Conservation (phyloP, 2,797 vertebrate genomes). For the Fistularia commersonii region DNA sequence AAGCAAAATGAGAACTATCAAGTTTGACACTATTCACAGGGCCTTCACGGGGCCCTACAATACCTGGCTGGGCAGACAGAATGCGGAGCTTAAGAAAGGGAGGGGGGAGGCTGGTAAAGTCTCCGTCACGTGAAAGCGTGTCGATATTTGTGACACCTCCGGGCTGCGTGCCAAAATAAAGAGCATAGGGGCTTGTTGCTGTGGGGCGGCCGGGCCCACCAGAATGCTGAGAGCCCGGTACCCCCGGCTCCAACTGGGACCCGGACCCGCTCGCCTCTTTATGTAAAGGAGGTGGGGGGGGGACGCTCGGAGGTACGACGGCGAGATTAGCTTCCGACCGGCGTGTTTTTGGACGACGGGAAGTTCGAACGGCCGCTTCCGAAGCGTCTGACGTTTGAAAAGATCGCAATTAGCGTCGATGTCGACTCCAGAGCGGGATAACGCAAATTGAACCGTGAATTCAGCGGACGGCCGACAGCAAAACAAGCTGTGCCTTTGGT, state of each 20-base stretch:
- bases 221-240: constrained; percentile 66
- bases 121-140: constrained; percentile 83
- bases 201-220: constrained; percentile 64
- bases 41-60: constrained; percentile 78
- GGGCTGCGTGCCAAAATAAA: constrained; percentile 76
- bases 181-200: constrained; percentile 70
- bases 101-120: constrained; percentile 68
- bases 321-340: no score
- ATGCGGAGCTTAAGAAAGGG: constrained; percentile 75
- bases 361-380: no score
- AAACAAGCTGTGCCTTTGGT: no score
- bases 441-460: no score
- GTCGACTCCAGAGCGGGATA: no score
- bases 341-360: no score
- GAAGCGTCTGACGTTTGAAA: no score
- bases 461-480: no score
- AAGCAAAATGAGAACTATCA: constrained; percentile 85
- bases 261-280: constrained; percentile 2
- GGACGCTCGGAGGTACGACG: no score
- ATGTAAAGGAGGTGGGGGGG: no score
- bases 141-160: constrained; percentile 84
- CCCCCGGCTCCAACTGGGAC: constrained; percentile 49
- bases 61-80: constrained; percentile 81
- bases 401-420: no score
- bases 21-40: constrained; percentile 85